Base-by-base conservation (phyloP, 2,888 invertebrate genomes). In the Diaprepes abbreviatus region DNA sequence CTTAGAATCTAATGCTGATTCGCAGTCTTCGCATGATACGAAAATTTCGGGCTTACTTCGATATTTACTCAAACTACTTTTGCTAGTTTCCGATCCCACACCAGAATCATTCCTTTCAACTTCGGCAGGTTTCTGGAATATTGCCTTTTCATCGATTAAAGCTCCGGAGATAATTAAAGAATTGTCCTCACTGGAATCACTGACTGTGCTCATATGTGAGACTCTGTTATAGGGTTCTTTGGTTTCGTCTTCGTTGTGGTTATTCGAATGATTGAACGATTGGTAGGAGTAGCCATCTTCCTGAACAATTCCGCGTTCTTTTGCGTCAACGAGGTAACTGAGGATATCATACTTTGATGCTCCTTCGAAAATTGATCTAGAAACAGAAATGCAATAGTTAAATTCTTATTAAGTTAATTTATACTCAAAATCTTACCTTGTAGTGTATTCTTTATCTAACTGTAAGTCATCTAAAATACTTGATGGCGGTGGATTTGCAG, bases 61-160 rank as follows among this genome's bases (percentile, higher is more conserved):
- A 76, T 91, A 88, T 82, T 91, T 88, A 82, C 92, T 93, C 77
- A 94, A 88, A 64, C 93, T 93, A 65, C 93, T 92, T 82, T 94
- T 94, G 82, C 94, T 94, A 5, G 95, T 95, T 83, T 96, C 96
- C 2, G 95, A 95, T 54, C 96, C 96, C 1, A 96, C 95, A 1
- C 96, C 96, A 14, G 95, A 96, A 83, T 95, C 96, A 79, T 95
- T 96, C 74, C 96, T 88, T 85, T 96, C 96, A 75, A 96, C 92
- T 83, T 95, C 95, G 2, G 90, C 89, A 6, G 88, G 85, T 77
- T 90, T 90, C 76, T 89, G 89, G 75, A 85, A 87, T 7, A 86
- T 82, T 10, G 85, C 80, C 43, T 85, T 83, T 74, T 89, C 89
- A 74, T 89, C 89, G 67, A 86, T 84, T 35, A 83, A 80, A n/a